These are phyloP conservation scores for Cyclophora albipunctata DNA, from an alignment of 2,888 invertebrate species.

Conservation along the genomic window DNA sequence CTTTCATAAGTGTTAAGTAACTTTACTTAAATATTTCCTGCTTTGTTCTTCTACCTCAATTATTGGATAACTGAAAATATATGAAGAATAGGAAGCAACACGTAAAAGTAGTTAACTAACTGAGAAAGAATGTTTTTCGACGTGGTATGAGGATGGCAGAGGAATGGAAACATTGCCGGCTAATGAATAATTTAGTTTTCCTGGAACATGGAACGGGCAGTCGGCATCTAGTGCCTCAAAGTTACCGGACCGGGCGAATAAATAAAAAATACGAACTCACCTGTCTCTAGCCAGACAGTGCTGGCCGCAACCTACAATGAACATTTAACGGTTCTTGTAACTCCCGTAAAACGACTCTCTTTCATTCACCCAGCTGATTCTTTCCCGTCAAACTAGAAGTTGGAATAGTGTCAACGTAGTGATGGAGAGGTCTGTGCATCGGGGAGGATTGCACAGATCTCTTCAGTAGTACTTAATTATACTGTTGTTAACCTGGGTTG, in stretches of 20 bases:
- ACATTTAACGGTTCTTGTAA: too few species aligned
- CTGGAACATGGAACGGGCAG: conserved; percentile 22
- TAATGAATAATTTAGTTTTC: conserved; percentile 35
- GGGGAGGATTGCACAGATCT: too few species aligned
- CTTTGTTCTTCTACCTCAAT: too few species aligned
- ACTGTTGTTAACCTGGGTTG: too few species aligned
- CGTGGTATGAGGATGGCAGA: conserved; percentile 12
- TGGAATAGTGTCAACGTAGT: too few species aligned
- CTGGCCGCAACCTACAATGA: neutral
- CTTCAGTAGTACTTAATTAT: too few species aligned
- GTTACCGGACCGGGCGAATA: conserved; percentile 12
- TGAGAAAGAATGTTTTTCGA: conserved; percentile 8
- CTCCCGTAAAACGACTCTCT: too few species aligned
- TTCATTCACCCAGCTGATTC: too few species aligned
- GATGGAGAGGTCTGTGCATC: too few species aligned
- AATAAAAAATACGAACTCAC: conserved; percentile 9
- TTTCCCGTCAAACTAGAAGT: too few species aligned
- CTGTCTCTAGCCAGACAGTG: conserved; percentile 1
- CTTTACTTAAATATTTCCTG: too few species aligned
- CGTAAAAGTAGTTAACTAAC: conserved; percentile 1
- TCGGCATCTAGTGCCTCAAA: conserved; percentile 18
- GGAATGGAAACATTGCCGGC: conserved; percentile 20
- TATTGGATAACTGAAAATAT: neutral
- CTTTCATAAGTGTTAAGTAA: too few species aligned
- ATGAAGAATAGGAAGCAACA: neutral